Evolutionary conservation across 2,797 vertebrate species (phyloP).

Genomic region (Chiroxiphia lanceolata): DNA sequence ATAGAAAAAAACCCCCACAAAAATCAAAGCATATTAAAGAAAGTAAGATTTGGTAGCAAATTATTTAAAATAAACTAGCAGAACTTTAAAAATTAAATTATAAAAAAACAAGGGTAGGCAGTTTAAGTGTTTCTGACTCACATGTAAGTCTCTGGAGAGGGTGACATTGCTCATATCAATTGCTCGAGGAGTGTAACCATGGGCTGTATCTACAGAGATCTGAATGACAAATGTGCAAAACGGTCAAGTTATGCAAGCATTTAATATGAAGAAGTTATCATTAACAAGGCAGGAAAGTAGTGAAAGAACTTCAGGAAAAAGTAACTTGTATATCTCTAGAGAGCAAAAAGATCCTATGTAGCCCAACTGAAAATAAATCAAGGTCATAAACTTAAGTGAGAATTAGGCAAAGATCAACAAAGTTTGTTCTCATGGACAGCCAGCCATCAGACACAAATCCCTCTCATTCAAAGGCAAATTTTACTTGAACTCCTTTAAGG

Average conservation of each 20-base stretch:
- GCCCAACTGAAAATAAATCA: neutral
- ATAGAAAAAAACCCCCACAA: neutral
- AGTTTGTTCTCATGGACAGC: neutral
- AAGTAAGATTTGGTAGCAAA: neutral
- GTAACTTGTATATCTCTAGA: neutral
- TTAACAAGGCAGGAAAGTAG: neutral
- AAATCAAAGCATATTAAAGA: neutral
- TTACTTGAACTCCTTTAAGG: neutral
- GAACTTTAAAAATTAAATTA: neutral
- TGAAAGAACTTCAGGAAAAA: neutral
- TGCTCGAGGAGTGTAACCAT: conserved; percentile 89
- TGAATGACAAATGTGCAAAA: conserved; percentile 44
- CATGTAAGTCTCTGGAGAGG: conserved; percentile 90
- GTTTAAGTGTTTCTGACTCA: conserved; percentile 70
- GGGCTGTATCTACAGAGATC: conserved; percentile 88
- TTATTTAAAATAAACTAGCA: neutral
- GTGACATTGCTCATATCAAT: conserved; percentile 98
- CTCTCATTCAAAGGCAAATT: neutral
- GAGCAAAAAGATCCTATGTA: neutral
- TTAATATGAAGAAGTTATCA: neutral
- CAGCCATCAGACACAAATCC: neutral
- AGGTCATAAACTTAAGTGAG: neutral
- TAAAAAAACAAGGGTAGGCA: neutral
- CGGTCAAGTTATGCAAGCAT: neutral
- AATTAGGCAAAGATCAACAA: neutral